Conservation (phyloP, 64 coral and sea anemone species). For the Montipora foliosa region DNA sequence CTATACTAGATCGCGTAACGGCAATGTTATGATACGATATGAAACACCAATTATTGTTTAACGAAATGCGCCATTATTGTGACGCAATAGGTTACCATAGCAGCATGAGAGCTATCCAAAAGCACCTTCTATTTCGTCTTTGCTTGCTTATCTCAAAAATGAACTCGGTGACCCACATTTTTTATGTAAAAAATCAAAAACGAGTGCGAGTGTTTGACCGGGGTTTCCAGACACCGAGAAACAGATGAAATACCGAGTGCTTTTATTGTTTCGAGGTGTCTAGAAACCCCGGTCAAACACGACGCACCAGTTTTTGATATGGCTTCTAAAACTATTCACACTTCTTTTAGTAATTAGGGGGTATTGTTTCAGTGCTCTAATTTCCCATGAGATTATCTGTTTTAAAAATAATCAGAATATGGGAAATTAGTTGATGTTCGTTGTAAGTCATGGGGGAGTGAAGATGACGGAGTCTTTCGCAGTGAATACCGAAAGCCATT, state of each 20-base stretch:
- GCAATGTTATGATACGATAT: too few relatives aligned
- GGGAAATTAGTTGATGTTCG: background rate
- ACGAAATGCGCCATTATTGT: too few relatives aligned
- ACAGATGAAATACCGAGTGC: conserved; percentile 29
- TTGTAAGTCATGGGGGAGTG: conserved; percentile 4
- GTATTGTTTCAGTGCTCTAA: conserved; percentile 4
- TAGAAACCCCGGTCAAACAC: conserved; percentile 7
- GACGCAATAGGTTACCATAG: too few relatives aligned
- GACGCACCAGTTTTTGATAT: conserved; percentile 7
- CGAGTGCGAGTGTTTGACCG: conserved; percentile 66
- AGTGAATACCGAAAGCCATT: background rate
- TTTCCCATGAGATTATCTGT: background rate
- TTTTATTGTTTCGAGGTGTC: conserved; percentile 8
- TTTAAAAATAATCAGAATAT: conserved; percentile 10
- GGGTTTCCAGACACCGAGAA: conserved; percentile 48
- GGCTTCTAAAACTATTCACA: conserved; percentile 18
- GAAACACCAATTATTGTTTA: too few relatives aligned
- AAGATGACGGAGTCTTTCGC: conserved; percentile 3
- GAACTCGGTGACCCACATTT: too few relatives aligned
- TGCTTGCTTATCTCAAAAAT: too few relatives aligned
- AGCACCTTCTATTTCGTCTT: too few relatives aligned
- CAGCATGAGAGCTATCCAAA: too few relatives aligned
- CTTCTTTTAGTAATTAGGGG: conserved; percentile 11
- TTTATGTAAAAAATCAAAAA: conserved; percentile 45
- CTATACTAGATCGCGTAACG: too few relatives aligned